Evolutionary conservation across 2,113 vertebrate species (phyloP).

Genomic region (Rhinogobius similis): DNA sequence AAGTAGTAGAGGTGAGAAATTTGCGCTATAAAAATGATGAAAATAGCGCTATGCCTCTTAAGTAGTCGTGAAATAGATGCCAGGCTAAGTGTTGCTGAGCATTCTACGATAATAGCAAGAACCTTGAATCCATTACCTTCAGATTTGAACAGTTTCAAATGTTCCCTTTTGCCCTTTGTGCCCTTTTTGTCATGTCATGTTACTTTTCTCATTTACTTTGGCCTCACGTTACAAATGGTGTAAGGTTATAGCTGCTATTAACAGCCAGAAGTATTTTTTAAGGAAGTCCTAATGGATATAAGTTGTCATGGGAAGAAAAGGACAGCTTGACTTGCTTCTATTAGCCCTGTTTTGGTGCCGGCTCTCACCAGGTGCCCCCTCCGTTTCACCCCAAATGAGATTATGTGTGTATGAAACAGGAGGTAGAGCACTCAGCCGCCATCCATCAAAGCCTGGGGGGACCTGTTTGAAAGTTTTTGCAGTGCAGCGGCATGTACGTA

Average conservation of each 20-base stretch:
- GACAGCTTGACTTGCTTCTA: slow-evolving; percentile 67
- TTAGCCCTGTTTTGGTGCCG: slow-evolving; percentile 66
- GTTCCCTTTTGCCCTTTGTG: neutral
- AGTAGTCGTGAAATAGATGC: neutral
- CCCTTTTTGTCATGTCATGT: slow-evolving; percentile 2
- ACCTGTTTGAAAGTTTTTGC: slow-evolving; percentile 58
- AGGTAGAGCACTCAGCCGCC: slow-evolving; percentile 67
- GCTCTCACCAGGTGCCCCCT: slow-evolving; percentile 64
- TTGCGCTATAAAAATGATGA: too few species aligned
- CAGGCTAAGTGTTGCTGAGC: neutral
- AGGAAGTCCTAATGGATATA: slow-evolving; percentile 16
- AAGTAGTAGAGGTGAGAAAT: neutral
- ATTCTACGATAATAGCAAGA: neutral
- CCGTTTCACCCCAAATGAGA: slow-evolving; percentile 63
- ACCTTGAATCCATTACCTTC: slow-evolving; percentile 1
- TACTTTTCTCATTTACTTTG: slow-evolving; percentile 9
- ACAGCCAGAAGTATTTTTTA: neutral
- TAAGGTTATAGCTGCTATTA: slow-evolving; percentile 11
- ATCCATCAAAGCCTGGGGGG: slow-evolving; percentile 81
- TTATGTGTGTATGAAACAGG: slow-evolving; percentile 75
- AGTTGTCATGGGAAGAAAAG: slow-evolving; percentile 7
- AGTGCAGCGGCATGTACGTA: slow-evolving; percentile 35
- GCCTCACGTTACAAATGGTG: slow-evolving; percentile 10
- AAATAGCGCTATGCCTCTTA: neutral
- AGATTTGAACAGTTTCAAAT: neutral